Evolutionary conservation across 1,140 invertebrate species (phyloP), one percentile per base, ranked within the genome.

Genomic region (Heliconius congener): DNA sequence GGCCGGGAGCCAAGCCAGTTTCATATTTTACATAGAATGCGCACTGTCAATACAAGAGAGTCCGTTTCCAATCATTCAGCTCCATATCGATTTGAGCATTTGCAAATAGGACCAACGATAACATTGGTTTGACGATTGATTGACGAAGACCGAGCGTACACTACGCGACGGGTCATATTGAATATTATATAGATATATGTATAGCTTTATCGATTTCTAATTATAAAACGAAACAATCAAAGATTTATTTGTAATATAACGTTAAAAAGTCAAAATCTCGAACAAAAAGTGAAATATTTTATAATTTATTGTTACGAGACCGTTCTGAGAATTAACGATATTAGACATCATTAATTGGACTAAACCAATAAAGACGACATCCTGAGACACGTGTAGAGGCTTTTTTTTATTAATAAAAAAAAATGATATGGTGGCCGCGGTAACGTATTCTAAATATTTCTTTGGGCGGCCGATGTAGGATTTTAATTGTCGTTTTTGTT

Each of bases 11-110:
- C 74, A 82, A 57, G 79, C 84, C 78, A 84, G 82, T 86, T 94
- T 94, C 92, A 94, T 94, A 94, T 93, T 93, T 94, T 92, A 92
- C 93, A 94, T 93, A 93, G 93, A 94, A 94, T 92, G 89, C 88
- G 84, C 83, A 80, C 86, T 89, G 90, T 89, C 90, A 88, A 88
- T 91, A 85, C 83, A 66, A 79, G 78, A 74, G 82, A 83, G 81
- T 85, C 85, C 87, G 84, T 85, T 83, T 87, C 89, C 90, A 91
- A 93, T 94, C 93, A 94, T 90, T 91, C 89, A 88, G 81, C 74
- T 39, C 71, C 78, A 81, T 86, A 88, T 89, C 85, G 86, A 87
- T 87, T 86, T 85, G 83, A 85, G 79, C 83, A 88, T 91, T 93
- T 91, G 91, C 88, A 91, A 93, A 92, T 93, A 91, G 76, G 81